Evolutionary conservation across 2,888 invertebrate species (phyloP), one percentile per base, ranked within the genome.

Genomic region (Druceiella hillmani): DNA sequence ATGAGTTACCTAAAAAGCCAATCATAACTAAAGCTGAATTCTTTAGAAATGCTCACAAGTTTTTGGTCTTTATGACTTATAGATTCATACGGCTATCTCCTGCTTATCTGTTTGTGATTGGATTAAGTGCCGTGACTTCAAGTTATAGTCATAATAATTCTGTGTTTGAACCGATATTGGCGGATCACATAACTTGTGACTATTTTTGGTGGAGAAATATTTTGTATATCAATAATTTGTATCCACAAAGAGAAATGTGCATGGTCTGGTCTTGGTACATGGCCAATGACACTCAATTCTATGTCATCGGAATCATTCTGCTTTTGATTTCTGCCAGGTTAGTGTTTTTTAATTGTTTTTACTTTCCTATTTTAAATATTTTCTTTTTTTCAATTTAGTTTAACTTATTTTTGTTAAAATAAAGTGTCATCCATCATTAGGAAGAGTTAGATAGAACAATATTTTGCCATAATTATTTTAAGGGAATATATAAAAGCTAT

Each of bases 221-320:
- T n/a, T 66, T 88, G 10, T 88, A 87, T 57, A 81, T 88, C 53
- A 87, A 88, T 60, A 88, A 87, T 54, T 75, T 86, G 55, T 88
- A 75, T 57, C 81, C 84, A 0, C 79, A 81, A 55, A 67, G 71
- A 14, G 85, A 87, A 55, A 83, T 84, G 72, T 87, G 86, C 57
- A 83, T 87, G 83, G 72, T 83, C 40, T 87, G 86, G 86, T 82
- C 83, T 30, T 87, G 86, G 86, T 87, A 87, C 52, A 79, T 87
- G 73, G 82, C 86, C 5, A 86, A 85, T 52, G 86, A 86, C 54
- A 84, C 83, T 41, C 85, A 86, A 59, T 86, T 86, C 59, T 86
- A 83, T 56, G 69, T 81, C 4, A 70, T 86, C 48, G 81, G 83
- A 14, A 74, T 79, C 11, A 61, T 83, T 40, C 56, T 86, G 17